Base-by-base conservation (phyloP, 2,797 vertebrate species). In the Gobio occitaniae region DNA sequence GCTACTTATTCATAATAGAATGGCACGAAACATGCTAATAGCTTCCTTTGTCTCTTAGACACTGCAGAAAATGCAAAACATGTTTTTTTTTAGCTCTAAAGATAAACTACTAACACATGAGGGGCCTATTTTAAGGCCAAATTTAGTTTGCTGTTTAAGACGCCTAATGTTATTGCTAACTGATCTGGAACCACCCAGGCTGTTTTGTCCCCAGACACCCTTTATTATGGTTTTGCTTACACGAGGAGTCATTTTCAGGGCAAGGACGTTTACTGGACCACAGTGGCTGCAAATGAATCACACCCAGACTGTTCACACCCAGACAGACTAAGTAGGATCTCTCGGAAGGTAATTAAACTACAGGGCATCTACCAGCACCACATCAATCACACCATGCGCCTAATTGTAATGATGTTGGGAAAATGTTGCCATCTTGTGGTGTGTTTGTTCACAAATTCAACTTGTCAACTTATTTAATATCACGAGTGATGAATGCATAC, bases 341-440 rank as follows among this genome's bases (percentile, higher is more conserved):
- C 6, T 61, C 29, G 4, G 19, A 69, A 77, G 80, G 6, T 70
- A 78, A 78, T 82, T 59, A 44, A 56, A 71, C 36, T 44, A 59
- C 13, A 17, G 80, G 50, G 36, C 80, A 71, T 82, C 21, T 56
- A 59, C 52, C 48, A 79, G 61, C 19, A 41, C 48, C 38, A 70
- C 21, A 70, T 82, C 21, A 32, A 70, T 70, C 66, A 69, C 66
- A 54, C 36, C 21, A 52, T 66, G 59, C 16, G 7, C 17, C 36
- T 32, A 16, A 69, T 68, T 71, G 15, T 61, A 29, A 65, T 17
- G 54, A 13, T 41, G 32, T 52, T 84, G 54, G 41, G 17, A 32
- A 79, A 72, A 79, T 80, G 56, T 50, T 63, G 68, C 66, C 76
- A 68, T 61, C 83, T 65, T 50, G 83, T 72, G 83, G 76, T 52